A percentile compares a stretch with the other conserved stretches of the same genome.
Conservation (phyloP, 2,888 invertebrate genomes). For the Ophonus ardosiacus region DNA sequence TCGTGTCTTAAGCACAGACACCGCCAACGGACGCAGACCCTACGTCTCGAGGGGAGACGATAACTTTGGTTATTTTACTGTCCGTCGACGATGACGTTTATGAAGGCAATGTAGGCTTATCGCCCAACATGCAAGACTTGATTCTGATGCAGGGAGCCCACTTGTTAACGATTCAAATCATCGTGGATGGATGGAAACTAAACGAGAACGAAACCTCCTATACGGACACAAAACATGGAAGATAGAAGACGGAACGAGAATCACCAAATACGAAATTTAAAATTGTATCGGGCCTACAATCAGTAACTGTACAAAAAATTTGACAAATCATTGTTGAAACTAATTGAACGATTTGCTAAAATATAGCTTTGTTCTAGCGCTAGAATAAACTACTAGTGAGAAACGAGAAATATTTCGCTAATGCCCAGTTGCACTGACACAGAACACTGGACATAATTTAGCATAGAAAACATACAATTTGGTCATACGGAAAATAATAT, state of each 20-base stretch:
- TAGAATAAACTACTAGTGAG: no score
- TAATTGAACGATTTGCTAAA: no score
- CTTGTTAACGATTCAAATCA: conserved; percentile 21
- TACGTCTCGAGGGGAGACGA: conserved; percentile 65
- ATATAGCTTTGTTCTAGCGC: no score
- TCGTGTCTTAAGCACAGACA: conserved; percentile 64
- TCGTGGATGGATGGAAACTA: conserved; percentile 10
- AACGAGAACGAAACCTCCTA: background rate
- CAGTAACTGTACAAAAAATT: no score
- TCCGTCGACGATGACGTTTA: conserved; percentile 49
- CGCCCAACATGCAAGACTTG: conserved; percentile 62
- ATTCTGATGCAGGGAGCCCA: conserved; percentile 32
- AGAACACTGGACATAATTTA: no score
- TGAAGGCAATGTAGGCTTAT: conserved; percentile 56
- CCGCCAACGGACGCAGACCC: background rate
- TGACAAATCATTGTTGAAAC: no score
- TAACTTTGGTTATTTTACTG: conserved; percentile 65
- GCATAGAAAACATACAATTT: no score
- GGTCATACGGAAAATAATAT: no score
- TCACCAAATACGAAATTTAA: no score
- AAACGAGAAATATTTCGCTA: no score
- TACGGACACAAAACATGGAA: background rate
- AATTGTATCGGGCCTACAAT: no score
- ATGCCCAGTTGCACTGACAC: no score
- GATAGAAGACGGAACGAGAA: background rate